Evolutionary conservation across 2,113 vertebrate genomes (phyloP).

Genomic region (Phycodurus eques): DNA sequence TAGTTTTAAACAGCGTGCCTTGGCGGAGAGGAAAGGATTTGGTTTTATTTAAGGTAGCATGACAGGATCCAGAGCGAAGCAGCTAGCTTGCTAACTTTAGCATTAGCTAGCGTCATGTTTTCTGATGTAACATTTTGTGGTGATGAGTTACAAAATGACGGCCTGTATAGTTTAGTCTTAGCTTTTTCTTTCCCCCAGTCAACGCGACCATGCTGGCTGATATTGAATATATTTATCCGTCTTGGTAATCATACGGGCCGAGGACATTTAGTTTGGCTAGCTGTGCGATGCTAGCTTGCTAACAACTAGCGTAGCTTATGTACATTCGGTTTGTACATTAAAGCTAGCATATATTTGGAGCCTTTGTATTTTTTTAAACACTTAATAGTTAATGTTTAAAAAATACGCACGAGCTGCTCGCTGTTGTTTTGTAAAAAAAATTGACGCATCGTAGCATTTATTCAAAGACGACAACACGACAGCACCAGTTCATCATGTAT

Average conservation of each 20-base stretch:
- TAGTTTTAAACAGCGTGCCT: conserved; percentile 79
- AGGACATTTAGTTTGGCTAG: conserved; percentile 17
- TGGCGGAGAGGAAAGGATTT: conserved; percentile 78
- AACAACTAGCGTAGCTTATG: conserved; percentile 33
- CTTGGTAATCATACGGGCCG: background rate
- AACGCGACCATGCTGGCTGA: accelerated
- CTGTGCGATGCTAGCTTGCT: conserved; percentile 52
- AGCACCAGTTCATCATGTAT: background rate
- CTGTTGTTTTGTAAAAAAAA: background rate
- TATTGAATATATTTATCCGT: background rate
- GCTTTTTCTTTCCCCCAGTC: background rate
- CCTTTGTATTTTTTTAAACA: background rate
- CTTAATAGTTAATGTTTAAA: too few relatives aligned
- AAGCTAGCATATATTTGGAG: background rate
- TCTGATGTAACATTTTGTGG: background rate
- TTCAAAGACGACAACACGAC: conserved; percentile 1
- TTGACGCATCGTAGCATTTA: background rate
- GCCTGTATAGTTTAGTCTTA: background rate
- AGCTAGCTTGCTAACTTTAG: conserved; percentile 59
- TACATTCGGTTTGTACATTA: conserved; percentile 7
- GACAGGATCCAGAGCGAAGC: conserved; percentile 62
- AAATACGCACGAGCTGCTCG: background rate
- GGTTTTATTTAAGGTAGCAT: conserved; percentile 84
- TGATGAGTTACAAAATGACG: background rate
- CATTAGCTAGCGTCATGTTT: conserved; percentile 39